phyloP scores from a whole-genome alignment of 1,140 invertebrate genomes.

The Psix sp. region DNA sequence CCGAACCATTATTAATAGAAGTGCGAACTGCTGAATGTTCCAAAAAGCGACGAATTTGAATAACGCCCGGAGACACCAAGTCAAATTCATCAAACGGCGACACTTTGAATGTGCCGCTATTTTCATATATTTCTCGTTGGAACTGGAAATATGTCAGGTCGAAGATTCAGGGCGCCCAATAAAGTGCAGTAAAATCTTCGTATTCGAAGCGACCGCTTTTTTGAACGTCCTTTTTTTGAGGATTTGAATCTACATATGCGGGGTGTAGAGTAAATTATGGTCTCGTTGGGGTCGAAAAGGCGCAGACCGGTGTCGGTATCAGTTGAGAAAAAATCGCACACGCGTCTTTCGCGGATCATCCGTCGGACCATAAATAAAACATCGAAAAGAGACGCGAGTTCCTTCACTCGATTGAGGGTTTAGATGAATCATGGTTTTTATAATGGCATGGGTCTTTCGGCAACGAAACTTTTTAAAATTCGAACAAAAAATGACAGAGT shows the following conservation, averaged over 20 bases:
- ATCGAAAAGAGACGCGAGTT: constrained; percentile 52
- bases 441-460: constrained; percentile 39
- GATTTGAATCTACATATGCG: constrained; percentile 29
- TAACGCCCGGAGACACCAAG: constrained; percentile 1
- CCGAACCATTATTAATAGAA: constrained; percentile 36
- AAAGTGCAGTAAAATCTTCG: constrained; percentile 55
- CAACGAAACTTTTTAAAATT: constrained; percentile 23
- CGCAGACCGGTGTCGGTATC: constrained; percentile 12
- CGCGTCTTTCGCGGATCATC: constrained; percentile 59
- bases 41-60: not conserved
- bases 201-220: constrained; percentile 21
- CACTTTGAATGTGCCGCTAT: constrained; percentile 31
- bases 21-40: constrained; percentile 13
- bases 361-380: constrained; percentile 66
- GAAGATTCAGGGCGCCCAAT: constrained; percentile 55
- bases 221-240: constrained; percentile 8
- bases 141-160: constrained; percentile 49
- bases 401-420: constrained; percentile 38
- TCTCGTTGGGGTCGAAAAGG: constrained; percentile 58
- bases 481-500: not conserved
- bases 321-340: constrained; percentile 29
- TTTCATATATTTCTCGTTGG: constrained; percentile 54
- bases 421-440: constrained; percentile 43
- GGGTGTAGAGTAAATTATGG: constrained; percentile 54
- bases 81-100: constrained; percentile 44